Base-by-base conservation (phyloP, 2,797 vertebrate species). In the Jordanella pulchra region DNA sequence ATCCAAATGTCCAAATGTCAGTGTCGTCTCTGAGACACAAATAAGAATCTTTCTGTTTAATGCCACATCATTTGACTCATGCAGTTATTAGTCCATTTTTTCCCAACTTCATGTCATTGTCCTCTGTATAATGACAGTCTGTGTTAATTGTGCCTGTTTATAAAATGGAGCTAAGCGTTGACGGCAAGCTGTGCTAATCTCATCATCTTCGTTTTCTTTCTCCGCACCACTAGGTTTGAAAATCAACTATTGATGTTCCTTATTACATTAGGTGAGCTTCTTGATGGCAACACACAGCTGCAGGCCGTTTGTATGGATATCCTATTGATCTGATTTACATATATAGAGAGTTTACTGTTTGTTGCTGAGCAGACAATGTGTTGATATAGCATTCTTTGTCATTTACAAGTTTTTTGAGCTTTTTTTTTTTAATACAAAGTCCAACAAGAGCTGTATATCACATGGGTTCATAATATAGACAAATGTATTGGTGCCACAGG, bases 301-400 rank as follows among this genome's bases (percentile, higher is more conserved):
- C 90, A 88, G 91, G 93, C 91, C 86, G 87, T 93, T 92, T 89
- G 85, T 91, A 91, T 92, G 90, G 92, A 94, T 94, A 93, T 93
- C 90, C 86, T 94, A 94, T 94, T 94, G 92, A 94, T 95, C 89
- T 92, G 89, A 94, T 94, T 94, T 94, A 91, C 92, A 93, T 94
- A 92, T 89, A 91, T 92, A 92, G 90, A 88, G 90, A 92, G 84
- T 93, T 86, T 89, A 86, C 86, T 91, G 84, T 92, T 92, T 93
- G 89, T 91, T 90, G 89, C 90, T 87, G 90, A 92, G 86, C 86
- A 88, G 84, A 90, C 88, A 87, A 47, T 77, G 82, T 75, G 85
- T 89, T 79, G 91, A 77, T 74, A 86, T 89, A 88, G 87, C 87
- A 88, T 85, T 89, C 69, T 79, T 32, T 76, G 80, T 86, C 84